Evolutionary conservation across 2,113 vertebrate species (phyloP).

Genomic region (Anarhynchus alexandrinus): DNA sequence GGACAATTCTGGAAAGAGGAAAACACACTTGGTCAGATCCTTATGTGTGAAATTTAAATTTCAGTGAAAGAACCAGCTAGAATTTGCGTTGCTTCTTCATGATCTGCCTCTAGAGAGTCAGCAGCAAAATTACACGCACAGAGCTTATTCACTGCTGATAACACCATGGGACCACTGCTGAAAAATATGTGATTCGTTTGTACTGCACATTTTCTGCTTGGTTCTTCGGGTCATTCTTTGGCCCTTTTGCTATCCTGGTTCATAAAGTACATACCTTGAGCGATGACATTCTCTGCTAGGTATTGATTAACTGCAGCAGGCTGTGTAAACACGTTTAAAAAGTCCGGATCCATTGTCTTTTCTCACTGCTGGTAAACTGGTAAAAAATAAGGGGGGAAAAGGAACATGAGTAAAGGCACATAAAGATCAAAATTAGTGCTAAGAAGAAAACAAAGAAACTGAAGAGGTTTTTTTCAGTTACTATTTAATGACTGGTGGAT

Average conservation of each 20-base stretch:
- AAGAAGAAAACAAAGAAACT: neutral
- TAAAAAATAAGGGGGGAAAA: neutral
- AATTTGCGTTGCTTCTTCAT: neutral
- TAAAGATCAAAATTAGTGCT: neutral
- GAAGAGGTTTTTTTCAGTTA: neutral
- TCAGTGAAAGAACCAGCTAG: neutral
- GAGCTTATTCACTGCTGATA: neutral
- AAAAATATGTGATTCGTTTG: neutral
- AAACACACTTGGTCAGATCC: neutral
- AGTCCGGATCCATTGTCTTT: slow-evolving; percentile 57
- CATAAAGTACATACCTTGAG: slow-evolving; percentile 30
- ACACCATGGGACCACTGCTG: neutral
- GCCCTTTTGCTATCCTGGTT: neutral
- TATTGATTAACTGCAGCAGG: neutral
- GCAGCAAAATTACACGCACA: neutral
- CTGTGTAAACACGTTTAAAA: slow-evolving; percentile 41
- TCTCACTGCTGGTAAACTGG: neutral
- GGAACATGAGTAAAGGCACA: neutral
- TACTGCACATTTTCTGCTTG: neutral
- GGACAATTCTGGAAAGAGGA: neutral
- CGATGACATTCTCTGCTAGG: neutral
- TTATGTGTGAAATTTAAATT: neutral
- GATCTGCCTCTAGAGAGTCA: neutral
- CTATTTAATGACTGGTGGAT: neutral
- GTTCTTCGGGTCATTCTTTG: neutral